Evolutionary conservation across 2,113 vertebrate genomes (phyloP).

Genomic region (Salvelinus namaycush): DNA sequence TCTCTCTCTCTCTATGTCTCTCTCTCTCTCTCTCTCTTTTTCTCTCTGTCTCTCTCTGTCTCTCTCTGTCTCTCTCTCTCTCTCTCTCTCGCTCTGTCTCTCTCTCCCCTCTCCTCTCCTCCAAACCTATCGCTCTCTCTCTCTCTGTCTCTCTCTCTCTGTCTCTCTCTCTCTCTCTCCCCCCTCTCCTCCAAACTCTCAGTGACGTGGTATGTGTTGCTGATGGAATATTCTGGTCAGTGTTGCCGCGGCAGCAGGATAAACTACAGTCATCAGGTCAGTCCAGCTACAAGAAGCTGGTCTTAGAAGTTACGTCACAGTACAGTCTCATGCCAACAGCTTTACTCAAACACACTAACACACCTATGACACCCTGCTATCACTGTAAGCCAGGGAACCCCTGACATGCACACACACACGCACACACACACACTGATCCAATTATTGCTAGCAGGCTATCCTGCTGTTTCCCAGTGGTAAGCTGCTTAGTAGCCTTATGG

Average conservation of each 20-base stretch:
- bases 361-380: constrained; percentile 28
- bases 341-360: neutral
- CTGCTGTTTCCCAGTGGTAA: constrained; percentile 63
- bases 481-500: constrained; percentile 56
- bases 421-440: constrained; percentile 61
- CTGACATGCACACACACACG: constrained; percentile 38
- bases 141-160: too few relatives aligned
- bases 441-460: constrained; percentile 63
- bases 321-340: neutral
- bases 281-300: constrained; percentile 25
- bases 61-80: too few relatives aligned
- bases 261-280: constrained; percentile 47
- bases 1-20: too few relatives aligned
- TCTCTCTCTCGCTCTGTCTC: too few relatives aligned
- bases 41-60: too few relatives aligned
- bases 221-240: constrained; percentile 46
- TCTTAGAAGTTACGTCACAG: constrained; percentile 43
- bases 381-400: constrained; percentile 53
- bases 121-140: too few relatives aligned
- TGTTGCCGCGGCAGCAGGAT: constrained; percentile 37
- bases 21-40: too few relatives aligned
- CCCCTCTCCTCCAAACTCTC: neutral
- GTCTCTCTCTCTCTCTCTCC: too few relatives aligned
- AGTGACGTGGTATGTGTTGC: constrained; percentile 27
- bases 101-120: too few relatives aligned